A percentile compares a stretch with the other conserved stretches of the same genome.
Conservation (phyloP, 37 sponge, comb jelly and placozoan species). For the Haliclona indistincta region DNA sequence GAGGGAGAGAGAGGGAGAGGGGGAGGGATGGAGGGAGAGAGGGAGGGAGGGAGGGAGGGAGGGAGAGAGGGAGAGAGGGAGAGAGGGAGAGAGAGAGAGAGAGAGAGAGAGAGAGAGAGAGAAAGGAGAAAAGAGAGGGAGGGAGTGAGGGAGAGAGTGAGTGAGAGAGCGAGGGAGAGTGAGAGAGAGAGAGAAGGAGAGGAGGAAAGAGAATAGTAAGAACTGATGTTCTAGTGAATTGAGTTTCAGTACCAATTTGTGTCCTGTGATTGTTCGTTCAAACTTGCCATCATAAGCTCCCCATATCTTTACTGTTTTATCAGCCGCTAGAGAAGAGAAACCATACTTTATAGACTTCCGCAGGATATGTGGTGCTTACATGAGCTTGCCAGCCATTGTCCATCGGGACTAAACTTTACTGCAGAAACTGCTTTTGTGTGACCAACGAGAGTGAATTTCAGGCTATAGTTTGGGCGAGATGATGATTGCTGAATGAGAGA, state of each 20-base stretch:
- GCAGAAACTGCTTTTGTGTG: conserved; percentile 95
- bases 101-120: neutral
- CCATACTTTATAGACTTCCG: neutral
- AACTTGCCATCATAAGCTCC: conserved; percentile 96
- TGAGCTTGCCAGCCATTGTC: conserved; percentile 94
- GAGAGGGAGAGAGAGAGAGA: too few relatives aligned
- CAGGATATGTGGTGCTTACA: conserved; percentile 33
- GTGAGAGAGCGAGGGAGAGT: too few relatives aligned
- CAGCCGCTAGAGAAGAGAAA: conserved; percentile 68
- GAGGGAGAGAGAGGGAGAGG: too few relatives aligned
- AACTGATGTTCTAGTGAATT: too few relatives aligned
- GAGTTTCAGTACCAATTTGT: conserved; percentile 90
- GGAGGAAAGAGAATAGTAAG: neutral
- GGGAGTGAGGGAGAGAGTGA: too few relatives aligned
- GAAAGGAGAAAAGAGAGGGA: neutral
- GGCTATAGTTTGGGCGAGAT: conserved; percentile 78
- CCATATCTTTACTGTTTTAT: conserved; percentile 96
- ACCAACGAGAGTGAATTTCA: conserved; percentile 93
- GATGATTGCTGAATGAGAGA: too few relatives aligned
- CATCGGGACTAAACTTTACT: conserved; percentile 98
- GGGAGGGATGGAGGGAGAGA: too few relatives aligned
- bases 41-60: too few relatives aligned
- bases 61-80: too few relatives aligned
- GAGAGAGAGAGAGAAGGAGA: neutral
- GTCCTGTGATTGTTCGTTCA: conserved; percentile 95